Conservation (phyloP, 2,113 vertebrate species). For the Microtus oregoni region DNA sequence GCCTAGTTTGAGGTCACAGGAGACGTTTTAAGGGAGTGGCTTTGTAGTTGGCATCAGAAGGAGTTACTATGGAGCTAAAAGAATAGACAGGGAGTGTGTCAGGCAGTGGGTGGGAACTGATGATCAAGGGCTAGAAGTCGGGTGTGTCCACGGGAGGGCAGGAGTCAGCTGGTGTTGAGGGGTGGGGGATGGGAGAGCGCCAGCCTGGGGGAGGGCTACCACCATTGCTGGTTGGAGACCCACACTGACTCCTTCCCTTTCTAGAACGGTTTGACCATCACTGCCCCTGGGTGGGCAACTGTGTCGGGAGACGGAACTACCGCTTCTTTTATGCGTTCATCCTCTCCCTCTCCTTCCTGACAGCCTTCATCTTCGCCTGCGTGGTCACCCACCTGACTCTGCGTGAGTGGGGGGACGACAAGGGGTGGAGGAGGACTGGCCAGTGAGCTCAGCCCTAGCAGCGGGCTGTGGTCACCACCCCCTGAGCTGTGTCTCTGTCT, state of each 20-base stretch:
- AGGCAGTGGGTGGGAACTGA: not conserved
- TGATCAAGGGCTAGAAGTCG: not conserved
- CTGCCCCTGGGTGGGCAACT: constrained; percentile 99
- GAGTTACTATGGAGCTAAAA: not conserved
- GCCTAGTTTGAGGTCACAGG: not conserved
- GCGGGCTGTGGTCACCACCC: not conserved
- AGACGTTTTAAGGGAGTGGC: constrained; percentile 45
- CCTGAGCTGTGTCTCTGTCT: not conserved
- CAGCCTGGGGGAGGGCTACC: not conserved
- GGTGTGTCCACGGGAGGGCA: not conserved
- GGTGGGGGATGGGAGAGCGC: not conserved
- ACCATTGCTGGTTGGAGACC: not conserved
- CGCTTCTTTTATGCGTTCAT: constrained; percentile 98
- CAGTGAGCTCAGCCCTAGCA: not conserved
- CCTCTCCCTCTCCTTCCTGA: constrained; percentile 97
- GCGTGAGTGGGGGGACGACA: constrained; percentile 86
- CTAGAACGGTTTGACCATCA: constrained; percentile 98
- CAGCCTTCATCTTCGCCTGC: constrained; percentile 97
- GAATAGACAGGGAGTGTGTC: not conserved
- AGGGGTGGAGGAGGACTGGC: not conserved
- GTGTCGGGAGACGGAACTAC: constrained; percentile 98
- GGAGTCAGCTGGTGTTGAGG: not conserved
- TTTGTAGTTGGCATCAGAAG: constrained; percentile 9
- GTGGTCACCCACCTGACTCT: constrained; percentile 96
- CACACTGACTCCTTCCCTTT: not conserved